Evolutionary conservation across 2,888 invertebrate genomes (phyloP).

Genomic region (Andrena praecox): DNA sequence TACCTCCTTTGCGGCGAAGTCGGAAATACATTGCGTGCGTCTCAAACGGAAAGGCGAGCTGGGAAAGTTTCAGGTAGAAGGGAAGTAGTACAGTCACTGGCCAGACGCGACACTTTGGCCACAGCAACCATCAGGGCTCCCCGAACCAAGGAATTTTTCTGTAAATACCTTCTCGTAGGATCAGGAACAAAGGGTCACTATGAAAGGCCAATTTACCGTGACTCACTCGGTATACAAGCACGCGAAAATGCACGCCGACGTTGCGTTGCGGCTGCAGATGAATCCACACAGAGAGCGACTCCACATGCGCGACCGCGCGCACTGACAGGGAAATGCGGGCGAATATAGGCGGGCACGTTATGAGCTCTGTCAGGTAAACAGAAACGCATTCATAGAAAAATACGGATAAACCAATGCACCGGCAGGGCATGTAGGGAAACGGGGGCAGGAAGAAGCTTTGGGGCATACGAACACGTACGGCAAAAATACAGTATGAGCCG

Average conservation of each 20-base stretch:
- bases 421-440: conserved; percentile 23
- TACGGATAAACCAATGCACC: conserved; percentile 39
- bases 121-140: too few relatives aligned
- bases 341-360: conserved; percentile 37
- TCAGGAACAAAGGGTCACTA: background rate
- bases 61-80: too few relatives aligned
- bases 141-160: background rate
- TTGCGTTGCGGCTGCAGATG: conserved; percentile 27
- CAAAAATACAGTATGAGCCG: background rate
- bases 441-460: conserved; percentile 12
- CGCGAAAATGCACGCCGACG: background rate
- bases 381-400: conserved; percentile 55
- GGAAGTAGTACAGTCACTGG: too few relatives aligned
- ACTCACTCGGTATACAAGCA: background rate
- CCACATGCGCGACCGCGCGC: background rate
- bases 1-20: too few relatives aligned
- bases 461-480: background rate
- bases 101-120: too few relatives aligned
- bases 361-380: conserved; percentile 52
- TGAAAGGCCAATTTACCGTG: background rate
- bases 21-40: too few relatives aligned
- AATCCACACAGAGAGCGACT: conserved; percentile 19
- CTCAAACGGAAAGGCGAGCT: too few relatives aligned
- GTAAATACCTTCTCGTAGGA: background rate
- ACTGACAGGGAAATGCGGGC: background rate